Evolutionary conservation across 2,888 invertebrate species (phyloP), one percentile per base, ranked within the genome.

Genomic region (Lithophane ornitopus): DNA sequence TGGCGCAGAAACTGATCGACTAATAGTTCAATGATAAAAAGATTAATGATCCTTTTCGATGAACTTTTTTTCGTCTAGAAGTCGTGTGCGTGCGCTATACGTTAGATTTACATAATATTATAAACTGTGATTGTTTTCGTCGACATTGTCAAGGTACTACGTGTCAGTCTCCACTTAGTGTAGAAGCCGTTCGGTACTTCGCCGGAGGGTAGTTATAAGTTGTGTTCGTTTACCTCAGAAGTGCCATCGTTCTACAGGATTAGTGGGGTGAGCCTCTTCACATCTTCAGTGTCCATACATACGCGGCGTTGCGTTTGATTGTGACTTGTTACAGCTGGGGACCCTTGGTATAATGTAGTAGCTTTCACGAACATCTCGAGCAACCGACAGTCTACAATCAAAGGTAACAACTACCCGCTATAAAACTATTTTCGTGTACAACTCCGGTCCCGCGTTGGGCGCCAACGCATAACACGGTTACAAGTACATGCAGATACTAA

Each of bases 141-240:
- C 89, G 93, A 94, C 94, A 91, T 91, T 91, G 92, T 93, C 93
- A 91, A 93, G 94, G 94, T 92, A 93, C 92, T 92, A 90, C 88
- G 89, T 87, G 90, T 89, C 91, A 87, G 88, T 87, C 84, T 87
- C 85, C 85, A 79, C 86, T 82, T 86, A 88, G 87, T 80, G 84
- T 84, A 88, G 86, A 82, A 83, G 84, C 87, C 86, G 74, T 75
- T 72, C 80, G 84, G 81, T 74, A 83, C 87, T 79, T 86, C 84
- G 85, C 85, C 87, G 89, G 86, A 85, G 87, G 84, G 88, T 93
- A 94, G 93, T 90, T 92, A 88, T 93, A 92, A 94, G 93, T 94
- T 92, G 91, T 89, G 92, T 92, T 92, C 90, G 94, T 93, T 94
- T 94, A 94, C 95, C 95, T 95, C 95, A 94, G 91, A 91, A 94